phyloP scores from a whole-genome alignment of 1,140 invertebrate genomes.

The Heliconius nattereri region DNA sequence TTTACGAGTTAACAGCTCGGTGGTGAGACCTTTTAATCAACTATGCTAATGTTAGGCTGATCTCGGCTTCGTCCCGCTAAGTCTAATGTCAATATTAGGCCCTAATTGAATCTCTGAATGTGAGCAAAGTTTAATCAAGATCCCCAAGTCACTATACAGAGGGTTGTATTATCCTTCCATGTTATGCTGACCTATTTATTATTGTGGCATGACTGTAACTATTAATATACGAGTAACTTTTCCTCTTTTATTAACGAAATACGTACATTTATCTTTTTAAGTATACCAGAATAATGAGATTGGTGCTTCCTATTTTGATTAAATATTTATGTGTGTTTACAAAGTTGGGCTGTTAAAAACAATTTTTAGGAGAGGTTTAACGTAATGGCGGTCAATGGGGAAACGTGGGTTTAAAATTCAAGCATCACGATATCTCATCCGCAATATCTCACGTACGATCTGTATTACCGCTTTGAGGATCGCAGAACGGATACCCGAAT shows the following conservation, averaged over 20 bases:
- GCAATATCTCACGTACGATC: conserved; percentile 71
- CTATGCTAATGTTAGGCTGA: conserved; percentile 77
- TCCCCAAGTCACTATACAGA: conserved; percentile 44
- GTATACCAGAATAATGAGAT: conserved; percentile 22
- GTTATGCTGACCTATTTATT: conserved; percentile 42
- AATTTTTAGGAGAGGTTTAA: conserved; percentile 50
- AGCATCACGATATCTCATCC: conserved; percentile 47
- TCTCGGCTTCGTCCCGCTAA: conserved; percentile 58
- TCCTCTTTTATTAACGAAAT: conserved; percentile 30
- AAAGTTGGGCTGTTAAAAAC: conserved; percentile 28
- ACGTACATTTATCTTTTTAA: conserved; percentile 31
- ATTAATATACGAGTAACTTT: conserved; percentile 23
- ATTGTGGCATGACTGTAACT: conserved; percentile 35
- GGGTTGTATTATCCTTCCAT: conserved; percentile 43
- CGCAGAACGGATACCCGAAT: conserved; percentile 48
- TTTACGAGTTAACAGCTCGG: conserved; percentile 75
- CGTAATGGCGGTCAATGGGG: conserved; percentile 37
- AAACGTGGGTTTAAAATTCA: conserved; percentile 60
- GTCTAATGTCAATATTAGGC: conserved; percentile 69
- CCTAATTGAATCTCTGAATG: conserved; percentile 72
- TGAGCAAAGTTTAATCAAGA: conserved; percentile 68
- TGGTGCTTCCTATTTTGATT: conserved; percentile 18
- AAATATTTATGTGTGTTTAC: conserved; percentile 25
- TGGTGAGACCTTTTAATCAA: conserved; percentile 78
- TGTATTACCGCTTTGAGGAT: conserved; percentile 64